These are phyloP conservation scores for Pocillopora grandis DNA, from an alignment of 92 coral and sea anemone species.

Conservation along the genomic window DNA sequence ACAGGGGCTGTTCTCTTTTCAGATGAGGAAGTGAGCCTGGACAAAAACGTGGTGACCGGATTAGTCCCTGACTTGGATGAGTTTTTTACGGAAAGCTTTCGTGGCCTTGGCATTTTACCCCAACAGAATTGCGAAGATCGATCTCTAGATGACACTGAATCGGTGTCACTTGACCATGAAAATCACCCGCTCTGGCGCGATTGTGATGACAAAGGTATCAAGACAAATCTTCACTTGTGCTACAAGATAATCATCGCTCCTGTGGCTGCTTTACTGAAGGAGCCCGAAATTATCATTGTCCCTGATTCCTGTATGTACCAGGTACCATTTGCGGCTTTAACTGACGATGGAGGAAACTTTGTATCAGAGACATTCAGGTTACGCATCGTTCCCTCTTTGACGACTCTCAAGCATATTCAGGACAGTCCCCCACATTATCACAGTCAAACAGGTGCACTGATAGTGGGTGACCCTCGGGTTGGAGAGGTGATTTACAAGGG, in stretches of 20 bases:
- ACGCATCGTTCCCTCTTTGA: slow-evolving; percentile 30
- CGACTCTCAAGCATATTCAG: slow-evolving; percentile 29
- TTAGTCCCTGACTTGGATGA: no score
- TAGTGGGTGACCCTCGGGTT: slow-evolving; percentile 35
- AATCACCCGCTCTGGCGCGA: no score
- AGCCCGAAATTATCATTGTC: slow-evolving; percentile 11
- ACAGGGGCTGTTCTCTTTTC: no score
- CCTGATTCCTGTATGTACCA: neutral
- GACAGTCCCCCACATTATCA: slow-evolving; percentile 21
- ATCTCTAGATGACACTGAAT: no score
- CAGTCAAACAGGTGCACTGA: slow-evolving; percentile 14
- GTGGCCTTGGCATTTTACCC: no score
- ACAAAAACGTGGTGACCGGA: no score
- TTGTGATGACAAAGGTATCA: neutral
- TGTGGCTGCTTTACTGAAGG: neutral
- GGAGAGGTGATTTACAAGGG: slow-evolving; percentile 1
- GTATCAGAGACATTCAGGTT: slow-evolving; percentile 11
- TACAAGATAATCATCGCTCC: neutral
- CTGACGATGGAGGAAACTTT: neutral
- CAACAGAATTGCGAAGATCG: no score
- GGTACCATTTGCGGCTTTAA: slow-evolving; percentile 11
- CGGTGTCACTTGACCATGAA: no score
- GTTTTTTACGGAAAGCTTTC: no score
- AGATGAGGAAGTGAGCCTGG: no score
- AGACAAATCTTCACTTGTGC: no score